phyloP scores from a whole-genome alignment of 2,797 vertebrate species.

The Sardinella longiceps region DNA sequence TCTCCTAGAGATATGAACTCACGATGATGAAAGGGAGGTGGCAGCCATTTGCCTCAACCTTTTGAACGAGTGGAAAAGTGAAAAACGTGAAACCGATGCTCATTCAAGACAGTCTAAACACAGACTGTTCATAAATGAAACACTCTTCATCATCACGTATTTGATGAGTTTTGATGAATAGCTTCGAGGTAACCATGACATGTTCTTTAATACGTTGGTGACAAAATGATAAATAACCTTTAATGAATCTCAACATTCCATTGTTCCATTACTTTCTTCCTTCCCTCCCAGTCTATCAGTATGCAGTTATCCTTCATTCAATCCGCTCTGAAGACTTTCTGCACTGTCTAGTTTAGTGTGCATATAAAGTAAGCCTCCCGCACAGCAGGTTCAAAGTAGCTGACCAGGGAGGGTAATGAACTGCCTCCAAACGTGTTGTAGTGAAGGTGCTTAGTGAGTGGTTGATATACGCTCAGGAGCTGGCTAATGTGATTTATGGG shows the following conservation, averaged over 20 bases:
- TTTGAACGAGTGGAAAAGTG: not conserved
- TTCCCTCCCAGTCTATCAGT: not conserved
- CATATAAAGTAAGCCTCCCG: not conserved
- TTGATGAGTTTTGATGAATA: not conserved
- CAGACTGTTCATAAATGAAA: not conserved
- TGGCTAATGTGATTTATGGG: constrained; percentile 56
- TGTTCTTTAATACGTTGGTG: not conserved
- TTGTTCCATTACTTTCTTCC: not conserved
- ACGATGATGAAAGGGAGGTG: constrained; percentile 46
- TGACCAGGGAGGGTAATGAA: not conserved
- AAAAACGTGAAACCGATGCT: not conserved
- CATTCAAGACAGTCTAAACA: not conserved
- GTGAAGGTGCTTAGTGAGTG: constrained; percentile 27
- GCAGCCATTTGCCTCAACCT: not conserved
- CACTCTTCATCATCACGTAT: not conserved
- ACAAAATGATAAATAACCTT: constrained; percentile 1
- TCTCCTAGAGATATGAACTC: constrained; percentile 65
- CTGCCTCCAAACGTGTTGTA: not conserved
- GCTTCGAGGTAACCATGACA: not conserved
- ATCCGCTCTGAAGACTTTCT: not conserved
- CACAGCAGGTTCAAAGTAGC: not conserved
- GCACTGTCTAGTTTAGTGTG: not conserved
- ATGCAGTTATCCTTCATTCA: not conserved
- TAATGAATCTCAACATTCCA: not conserved
- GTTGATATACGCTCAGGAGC: constrained; percentile 36